A percentile compares a stretch with the other conserved stretches of the same genome.
phyloP scores from a whole-genome alignment of 2,888 invertebrate genomes.

The Arge pagana region DNA sequence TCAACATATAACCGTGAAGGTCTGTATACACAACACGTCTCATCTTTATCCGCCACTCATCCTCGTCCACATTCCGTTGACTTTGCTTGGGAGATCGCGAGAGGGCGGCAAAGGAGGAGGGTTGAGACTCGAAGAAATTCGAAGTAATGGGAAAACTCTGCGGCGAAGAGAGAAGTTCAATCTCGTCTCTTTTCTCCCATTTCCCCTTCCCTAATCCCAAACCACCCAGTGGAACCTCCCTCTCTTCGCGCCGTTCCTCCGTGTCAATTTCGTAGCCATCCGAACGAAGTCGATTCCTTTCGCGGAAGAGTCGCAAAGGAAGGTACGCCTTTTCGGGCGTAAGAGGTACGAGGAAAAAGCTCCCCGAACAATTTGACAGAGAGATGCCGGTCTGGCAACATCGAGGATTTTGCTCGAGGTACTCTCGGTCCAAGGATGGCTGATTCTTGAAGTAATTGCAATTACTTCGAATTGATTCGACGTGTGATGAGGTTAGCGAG shows the following conservation, averaged over 20 bases:
- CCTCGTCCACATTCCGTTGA: slow-evolving; percentile 2
- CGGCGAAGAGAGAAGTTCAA: slow-evolving; percentile 54
- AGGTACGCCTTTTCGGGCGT: slow-evolving; percentile 4
- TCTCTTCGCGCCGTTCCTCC: too few relatives aligned
- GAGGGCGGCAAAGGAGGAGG: neutral
- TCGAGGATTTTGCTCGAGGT: too few relatives aligned
- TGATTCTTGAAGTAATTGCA: too few relatives aligned
- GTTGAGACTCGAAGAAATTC: slow-evolving; percentile 45
- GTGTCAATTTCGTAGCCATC: too few relatives aligned
- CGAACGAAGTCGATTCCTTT: too few relatives aligned
- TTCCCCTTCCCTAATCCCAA: too few relatives aligned
- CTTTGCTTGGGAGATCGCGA: slow-evolving; percentile 3
- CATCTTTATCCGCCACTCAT: slow-evolving; percentile 3
- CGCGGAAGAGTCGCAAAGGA: neutral
- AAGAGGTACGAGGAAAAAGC: slow-evolving; percentile 25
- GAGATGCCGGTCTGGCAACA: too few relatives aligned
- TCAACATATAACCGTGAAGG: slow-evolving; percentile 21
- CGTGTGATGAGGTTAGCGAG: too few relatives aligned
- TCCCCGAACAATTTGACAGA: too few relatives aligned
- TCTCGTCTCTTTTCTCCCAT: slow-evolving; percentile 37
- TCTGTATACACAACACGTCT: slow-evolving; percentile 21
- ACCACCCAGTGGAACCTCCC: too few relatives aligned
- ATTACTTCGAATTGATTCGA: too few relatives aligned
- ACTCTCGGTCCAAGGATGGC: too few relatives aligned
- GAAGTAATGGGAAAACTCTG: slow-evolving; percentile 56